Percentiles rank a stretch among this genome's conserved stretches.
These are phyloP conservation scores for Phrynocephalus versicolor DNA, from an alignment of 2,113 vertebrate species.

Conservation along the genomic window DNA sequence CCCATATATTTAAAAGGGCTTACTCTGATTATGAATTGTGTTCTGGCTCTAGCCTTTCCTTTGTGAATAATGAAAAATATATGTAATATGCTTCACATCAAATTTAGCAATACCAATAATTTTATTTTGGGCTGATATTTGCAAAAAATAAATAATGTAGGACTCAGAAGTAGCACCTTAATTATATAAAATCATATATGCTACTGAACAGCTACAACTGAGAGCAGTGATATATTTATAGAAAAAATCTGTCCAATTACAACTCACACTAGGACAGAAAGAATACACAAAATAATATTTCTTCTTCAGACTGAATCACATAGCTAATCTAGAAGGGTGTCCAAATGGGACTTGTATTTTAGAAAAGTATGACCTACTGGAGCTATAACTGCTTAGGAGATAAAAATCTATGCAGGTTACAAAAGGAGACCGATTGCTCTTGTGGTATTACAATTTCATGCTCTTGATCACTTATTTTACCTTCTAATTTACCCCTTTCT, in stretches of 20 bases:
- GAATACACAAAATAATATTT: not conserved
- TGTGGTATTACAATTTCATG: conserved; percentile 30
- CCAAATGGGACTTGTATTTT: conserved; percentile 27
- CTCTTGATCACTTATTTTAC: conserved; percentile 15
- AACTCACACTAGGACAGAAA: conserved; percentile 5
- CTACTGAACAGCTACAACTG: not conserved
- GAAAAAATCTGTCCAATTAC: not conserved
- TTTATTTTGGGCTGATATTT: conserved; percentile 19
- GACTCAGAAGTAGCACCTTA: conserved; percentile 1
- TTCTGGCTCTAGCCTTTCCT: not conserved
- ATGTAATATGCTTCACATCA: conserved; percentile 16
- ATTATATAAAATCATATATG: conserved; percentile 19
- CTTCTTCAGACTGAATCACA: not conserved
- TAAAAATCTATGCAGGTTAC: conserved; percentile 1
- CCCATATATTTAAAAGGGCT: not conserved
- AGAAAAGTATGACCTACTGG: conserved; percentile 53
- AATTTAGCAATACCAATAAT: conserved; percentile 33
- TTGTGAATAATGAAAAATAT: not conserved
- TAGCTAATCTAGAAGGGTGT: conserved; percentile 32
- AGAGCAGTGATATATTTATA: conserved; percentile 9
- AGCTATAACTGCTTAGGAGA: conserved; percentile 41
- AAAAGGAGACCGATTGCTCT: conserved; percentile 35
- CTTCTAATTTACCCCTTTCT: not conserved
- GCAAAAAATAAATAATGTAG: conserved; percentile 31
- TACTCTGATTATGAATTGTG: not conserved